Conservation (phyloP, 2,888 invertebrate species). For the Drosophila bunnanda region DNA sequence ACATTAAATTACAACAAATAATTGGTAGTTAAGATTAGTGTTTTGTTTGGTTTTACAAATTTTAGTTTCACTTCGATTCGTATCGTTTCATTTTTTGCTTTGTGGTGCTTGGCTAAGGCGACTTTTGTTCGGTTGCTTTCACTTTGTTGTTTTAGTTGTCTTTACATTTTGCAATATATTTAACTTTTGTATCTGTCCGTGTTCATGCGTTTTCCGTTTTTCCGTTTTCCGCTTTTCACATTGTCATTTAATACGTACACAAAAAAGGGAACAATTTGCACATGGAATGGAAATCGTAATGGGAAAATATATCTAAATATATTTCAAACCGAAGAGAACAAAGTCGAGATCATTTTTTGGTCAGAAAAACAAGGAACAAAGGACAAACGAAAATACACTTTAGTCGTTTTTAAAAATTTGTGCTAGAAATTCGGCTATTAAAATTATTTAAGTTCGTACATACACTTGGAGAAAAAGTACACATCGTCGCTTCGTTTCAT, state of each 20-base stretch:
- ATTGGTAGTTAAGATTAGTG: constrained; percentile 48
- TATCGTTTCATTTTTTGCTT: constrained; percentile 59
- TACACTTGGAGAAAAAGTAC: constrained; percentile 70
- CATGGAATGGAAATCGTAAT: constrained; percentile 40
- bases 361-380: neutral
- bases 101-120: constrained; percentile 79
- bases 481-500: constrained; percentile 52
- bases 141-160: constrained; percentile 55
- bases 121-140: constrained; percentile 78
- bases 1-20: constrained; percentile 69
- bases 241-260: constrained; percentile 51
- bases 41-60: constrained; percentile 63
- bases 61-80: constrained; percentile 54
- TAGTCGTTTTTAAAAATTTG: constrained; percentile 72
- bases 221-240: constrained; percentile 12
- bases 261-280: constrained; percentile 56
- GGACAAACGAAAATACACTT: constrained; percentile 37
- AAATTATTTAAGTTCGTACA: constrained; percentile 73
- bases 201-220: constrained; percentile 29
- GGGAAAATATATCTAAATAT: neutral
- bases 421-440: constrained; percentile 80
- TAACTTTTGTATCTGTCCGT: constrained; percentile 50
- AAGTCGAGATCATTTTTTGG: constrained; percentile 26
- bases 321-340: constrained; percentile 35
- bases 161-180: constrained; percentile 54